Percentiles rank a stretch among this genome's conserved stretches.
Conservation (phyloP, 2,113 vertebrate genomes). For the Cryptotis parvus region DNA sequence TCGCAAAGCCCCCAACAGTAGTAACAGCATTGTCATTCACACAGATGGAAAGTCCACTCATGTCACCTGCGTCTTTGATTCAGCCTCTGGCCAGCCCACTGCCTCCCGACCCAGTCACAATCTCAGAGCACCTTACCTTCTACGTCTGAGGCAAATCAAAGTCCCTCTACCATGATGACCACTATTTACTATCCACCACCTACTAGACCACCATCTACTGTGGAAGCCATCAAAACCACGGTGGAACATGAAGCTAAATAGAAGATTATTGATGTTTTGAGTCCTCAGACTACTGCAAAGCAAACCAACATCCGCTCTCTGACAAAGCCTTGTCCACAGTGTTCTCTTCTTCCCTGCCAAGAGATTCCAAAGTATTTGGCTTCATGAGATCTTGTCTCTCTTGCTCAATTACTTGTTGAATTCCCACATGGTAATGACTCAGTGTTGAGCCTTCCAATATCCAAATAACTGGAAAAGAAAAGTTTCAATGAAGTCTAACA, state of each 20-base stretch:
- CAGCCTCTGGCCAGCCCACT: neutral
- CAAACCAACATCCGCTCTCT: neutral
- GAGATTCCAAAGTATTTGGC: neutral
- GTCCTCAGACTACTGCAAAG: neutral
- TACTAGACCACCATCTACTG: neutral
- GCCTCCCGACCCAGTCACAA: neutral
- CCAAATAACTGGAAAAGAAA: slow-evolving; percentile 36
- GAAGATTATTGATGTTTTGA: neutral
- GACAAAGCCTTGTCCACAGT: neutral
- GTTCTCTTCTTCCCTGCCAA: neutral
- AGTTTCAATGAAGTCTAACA: neutral
- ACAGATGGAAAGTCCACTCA: slow-evolving; percentile 1
- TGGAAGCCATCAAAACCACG: neutral
- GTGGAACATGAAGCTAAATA: neutral
- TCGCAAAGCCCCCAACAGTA: neutral
- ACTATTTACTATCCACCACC: neutral
- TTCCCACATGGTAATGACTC: neutral
- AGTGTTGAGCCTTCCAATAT: neutral
- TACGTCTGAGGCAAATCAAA: neutral
- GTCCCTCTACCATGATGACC: neutral
- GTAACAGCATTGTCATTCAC: slow-evolving; percentile 49
- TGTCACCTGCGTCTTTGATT: neutral
- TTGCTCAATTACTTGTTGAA: neutral
- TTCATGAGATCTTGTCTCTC: neutral
- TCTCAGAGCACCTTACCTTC: neutral